These are phyloP conservation scores for Xestobium rufovillosum DNA, from an alignment of 2,888 invertebrate genomes.

Conservation along the genomic window DNA sequence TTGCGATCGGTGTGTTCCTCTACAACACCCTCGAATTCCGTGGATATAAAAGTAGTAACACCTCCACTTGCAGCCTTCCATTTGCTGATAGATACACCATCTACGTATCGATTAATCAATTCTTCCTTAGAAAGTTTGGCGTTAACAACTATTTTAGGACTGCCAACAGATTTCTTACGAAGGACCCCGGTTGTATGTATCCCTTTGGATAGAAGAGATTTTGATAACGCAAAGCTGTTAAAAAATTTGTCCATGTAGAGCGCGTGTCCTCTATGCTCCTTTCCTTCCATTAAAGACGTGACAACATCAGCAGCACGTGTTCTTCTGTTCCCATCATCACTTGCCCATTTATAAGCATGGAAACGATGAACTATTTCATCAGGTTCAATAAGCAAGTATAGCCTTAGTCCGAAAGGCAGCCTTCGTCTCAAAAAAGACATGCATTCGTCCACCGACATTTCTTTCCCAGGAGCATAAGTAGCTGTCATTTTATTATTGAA, in stretches of 20 bases:
- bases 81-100: background rate
- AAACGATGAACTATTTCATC: too few species aligned
- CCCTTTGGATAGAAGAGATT: background rate
- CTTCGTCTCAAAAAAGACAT: background rate
- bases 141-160: background rate
- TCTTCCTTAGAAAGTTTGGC: background rate
- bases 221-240: background rate
- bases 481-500: slow-evolving; percentile 1
- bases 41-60: background rate
- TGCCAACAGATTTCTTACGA: background rate
- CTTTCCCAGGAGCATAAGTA: background rate
- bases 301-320: background rate
- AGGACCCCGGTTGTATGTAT: background rate
- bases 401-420: background rate
- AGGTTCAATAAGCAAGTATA: background rate
- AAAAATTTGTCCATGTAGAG: background rate
- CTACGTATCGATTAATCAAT: background rate
- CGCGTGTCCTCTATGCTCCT: background rate
- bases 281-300: background rate
- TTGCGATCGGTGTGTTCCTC: background rate
- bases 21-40: background rate
- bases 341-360: too few species aligned
- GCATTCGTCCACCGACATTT: background rate
- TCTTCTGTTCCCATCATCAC: background rate
- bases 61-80: background rate